Percentiles rank a stretch among this genome's conserved stretches.
Evolutionary conservation across 2,113 vertebrate species (phyloP).

Genomic region (Pachyramphus minor): DNA sequence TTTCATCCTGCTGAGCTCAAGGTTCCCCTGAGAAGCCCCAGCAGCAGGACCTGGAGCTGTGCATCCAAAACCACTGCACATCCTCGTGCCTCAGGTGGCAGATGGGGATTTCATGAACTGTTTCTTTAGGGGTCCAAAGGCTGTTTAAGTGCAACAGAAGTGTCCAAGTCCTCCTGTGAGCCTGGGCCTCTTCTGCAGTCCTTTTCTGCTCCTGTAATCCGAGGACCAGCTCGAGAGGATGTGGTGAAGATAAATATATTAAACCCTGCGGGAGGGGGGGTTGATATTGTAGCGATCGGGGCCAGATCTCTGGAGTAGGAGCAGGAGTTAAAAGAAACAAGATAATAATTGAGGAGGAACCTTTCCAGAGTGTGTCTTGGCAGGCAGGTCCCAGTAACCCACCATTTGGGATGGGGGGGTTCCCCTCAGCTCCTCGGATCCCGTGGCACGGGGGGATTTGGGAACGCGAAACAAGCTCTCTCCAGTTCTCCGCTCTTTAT

Average conservation of each 20-base stretch:
- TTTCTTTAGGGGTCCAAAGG: background rate
- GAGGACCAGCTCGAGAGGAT: background rate
- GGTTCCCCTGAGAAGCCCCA: background rate
- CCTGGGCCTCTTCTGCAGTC: background rate
- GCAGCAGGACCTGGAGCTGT: background rate
- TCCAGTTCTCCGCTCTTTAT: constrained; percentile 5
- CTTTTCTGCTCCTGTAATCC: background rate
- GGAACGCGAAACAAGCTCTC: constrained; percentile 2
- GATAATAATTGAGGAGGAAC: constrained; percentile 38
- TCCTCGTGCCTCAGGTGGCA: background rate
- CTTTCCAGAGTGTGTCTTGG: constrained; percentile 28
- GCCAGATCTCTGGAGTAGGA: constrained; percentile 24
- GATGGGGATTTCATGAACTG: constrained; percentile 25
- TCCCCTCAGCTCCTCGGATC: constrained; percentile 14
- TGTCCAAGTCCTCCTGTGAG: background rate
- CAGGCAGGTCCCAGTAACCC: background rate
- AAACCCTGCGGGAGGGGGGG: background rate
- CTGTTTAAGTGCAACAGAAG: background rate
- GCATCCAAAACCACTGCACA: background rate
- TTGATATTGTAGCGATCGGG: background rate
- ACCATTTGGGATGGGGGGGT: constrained; percentile 8
- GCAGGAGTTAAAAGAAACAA: constrained; percentile 31
- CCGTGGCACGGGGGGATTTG: background rate
- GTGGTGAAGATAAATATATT: constrained; percentile 41
- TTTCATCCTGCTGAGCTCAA: background rate